Evolutionary conservation across 2,797 vertebrate species (phyloP), one percentile per base, ranked within the genome.

Genomic region (Labeo calbasu): DNA sequence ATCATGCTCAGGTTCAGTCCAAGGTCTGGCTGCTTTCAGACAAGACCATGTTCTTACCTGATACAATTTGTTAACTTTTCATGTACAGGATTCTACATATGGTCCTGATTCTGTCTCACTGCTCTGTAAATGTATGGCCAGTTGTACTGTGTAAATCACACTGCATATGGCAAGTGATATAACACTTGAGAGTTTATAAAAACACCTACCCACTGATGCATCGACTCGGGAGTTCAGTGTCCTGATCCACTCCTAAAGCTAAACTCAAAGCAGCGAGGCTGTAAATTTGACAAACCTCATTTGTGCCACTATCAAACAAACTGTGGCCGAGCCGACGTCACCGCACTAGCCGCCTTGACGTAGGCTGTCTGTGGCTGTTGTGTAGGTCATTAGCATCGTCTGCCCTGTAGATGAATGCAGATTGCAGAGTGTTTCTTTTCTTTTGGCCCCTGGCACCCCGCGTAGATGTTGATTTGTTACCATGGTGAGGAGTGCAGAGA

Each of bases 381-480:
- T 87, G 88, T 86, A 86, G 87, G 88, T 88, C 85, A 86, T 87
- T 88, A 90, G 84, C 86, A 57, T 77, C 55, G 50, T 88, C 86
- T 86, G 85, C 89, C 84, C 88, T 57, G 63, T 77, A 88, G 86
- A 90, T 88, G 85, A 90, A 88, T 88, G 89, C 85, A 88, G 87
- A 88, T 90, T 86, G 81, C 77, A 66, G 77, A 85, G 83, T 83
- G 69, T 84, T 86, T 80, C 87, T 85, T 85, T 88, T 72, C 86
- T 85, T 81, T 46, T 81, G 85, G 86, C 86, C 86, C 84, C 68
- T 48, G 81, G 86, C 84, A 91, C 89, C 85, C 86, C 10, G 11
- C 79, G 61, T 88, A 90, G 87, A 91, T 91, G 92, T 91, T 91
- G 92, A 91, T 88, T 87, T 90, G 94, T 94, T 94, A 90, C 92